Percentiles rank a stretch among this genome's conserved stretches.
Evolutionary conservation across 2,797 vertebrate genomes (phyloP).

Genomic region (Myotis vivesi): DNA sequence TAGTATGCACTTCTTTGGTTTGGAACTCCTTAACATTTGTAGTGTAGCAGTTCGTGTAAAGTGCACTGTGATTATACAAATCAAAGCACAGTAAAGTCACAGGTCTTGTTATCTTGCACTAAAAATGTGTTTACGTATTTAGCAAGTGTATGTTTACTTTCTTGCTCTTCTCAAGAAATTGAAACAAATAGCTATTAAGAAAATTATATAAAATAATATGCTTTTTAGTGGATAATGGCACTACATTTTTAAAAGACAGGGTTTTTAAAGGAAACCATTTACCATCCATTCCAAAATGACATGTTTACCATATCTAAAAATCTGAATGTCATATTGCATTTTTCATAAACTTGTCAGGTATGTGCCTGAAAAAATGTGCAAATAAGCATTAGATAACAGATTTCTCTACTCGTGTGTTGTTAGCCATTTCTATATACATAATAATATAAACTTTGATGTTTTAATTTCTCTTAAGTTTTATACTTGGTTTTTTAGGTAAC

Average conservation of each 20-base stretch:
- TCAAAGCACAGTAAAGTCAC: conserved; percentile 95
- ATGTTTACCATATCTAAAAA: conserved; percentile 86
- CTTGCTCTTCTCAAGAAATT: conserved; percentile 82
- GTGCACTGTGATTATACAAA: conserved; percentile 96
- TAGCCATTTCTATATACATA: conserved; percentile 87
- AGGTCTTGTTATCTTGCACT: conserved; percentile 98
- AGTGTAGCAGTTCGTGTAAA: conserved; percentile 96
- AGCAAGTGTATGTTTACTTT: conserved; percentile 88
- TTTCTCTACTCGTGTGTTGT: conserved; percentile 86
- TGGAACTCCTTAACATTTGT: conserved; percentile 90
- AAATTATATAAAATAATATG: conserved; percentile 84
- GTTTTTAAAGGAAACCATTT: conserved; percentile 87
- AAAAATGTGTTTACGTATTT: conserved; percentile 91
- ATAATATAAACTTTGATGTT: conserved; percentile 85
- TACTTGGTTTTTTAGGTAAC: conserved; percentile 89
- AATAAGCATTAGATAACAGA: conserved; percentile 85
- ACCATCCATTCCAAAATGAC: conserved; percentile 85
- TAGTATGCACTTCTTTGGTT: conserved; percentile 92
- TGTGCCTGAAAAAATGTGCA: conserved; percentile 87
- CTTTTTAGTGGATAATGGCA: conserved; percentile 87
- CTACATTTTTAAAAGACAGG: conserved; percentile 88
- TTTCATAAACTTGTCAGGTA: conserved; percentile 86
- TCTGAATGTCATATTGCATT: conserved; percentile 87
- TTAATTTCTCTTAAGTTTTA: conserved; percentile 88
- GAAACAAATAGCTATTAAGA: conserved; percentile 77